Conservation (phyloP, 2,888 invertebrate species). For the Halictus quadricinctus region DNA sequence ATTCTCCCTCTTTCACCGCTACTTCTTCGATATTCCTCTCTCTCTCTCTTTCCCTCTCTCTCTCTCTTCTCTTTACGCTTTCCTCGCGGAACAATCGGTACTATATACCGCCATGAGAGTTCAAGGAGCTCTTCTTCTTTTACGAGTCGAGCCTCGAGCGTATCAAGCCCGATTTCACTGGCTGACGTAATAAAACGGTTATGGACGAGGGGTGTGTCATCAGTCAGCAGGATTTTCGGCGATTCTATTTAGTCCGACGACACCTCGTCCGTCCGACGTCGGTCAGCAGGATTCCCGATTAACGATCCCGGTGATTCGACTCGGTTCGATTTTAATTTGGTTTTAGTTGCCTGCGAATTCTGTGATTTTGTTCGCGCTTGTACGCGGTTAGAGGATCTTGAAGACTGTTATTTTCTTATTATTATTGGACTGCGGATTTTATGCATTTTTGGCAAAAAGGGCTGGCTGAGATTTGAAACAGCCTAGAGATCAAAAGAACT, state of each 20-base stretch:
- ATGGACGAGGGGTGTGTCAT: slow-evolving; percentile 6
- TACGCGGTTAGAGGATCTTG: background rate
- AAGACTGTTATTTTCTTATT: background rate
- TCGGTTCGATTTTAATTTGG: background rate
- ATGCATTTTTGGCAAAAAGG: no score
- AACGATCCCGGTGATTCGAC: background rate
- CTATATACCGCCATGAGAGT: slow-evolving; percentile 30
- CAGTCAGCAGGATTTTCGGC: slow-evolving; percentile 33
- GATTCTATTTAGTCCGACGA: background rate
- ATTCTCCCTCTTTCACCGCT: slow-evolving; percentile 26
- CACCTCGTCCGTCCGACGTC: background rate
- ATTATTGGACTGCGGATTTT: background rate
- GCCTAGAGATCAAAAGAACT: no score
- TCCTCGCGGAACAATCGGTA: slow-evolving; percentile 39
- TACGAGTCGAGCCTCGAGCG: slow-evolving; percentile 23
- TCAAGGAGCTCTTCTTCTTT: slow-evolving; percentile 46
- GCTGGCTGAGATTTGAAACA: background rate
- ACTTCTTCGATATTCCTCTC: slow-evolving; percentile 15
- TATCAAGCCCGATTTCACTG: slow-evolving; percentile 15
- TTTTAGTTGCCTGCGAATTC: no score
- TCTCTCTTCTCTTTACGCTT: background rate
- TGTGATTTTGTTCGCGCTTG: no score
- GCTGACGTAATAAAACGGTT: slow-evolving; percentile 36
- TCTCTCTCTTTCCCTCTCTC: slow-evolving; percentile 4
- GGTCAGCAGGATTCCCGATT: background rate